A percentile compares a stretch with the other conserved stretches of the same genome.
Evolutionary conservation across 35 echinoderm and acorn worm genomes (phyloP).

Genomic region (Ophiothrix spiculata): DNA sequence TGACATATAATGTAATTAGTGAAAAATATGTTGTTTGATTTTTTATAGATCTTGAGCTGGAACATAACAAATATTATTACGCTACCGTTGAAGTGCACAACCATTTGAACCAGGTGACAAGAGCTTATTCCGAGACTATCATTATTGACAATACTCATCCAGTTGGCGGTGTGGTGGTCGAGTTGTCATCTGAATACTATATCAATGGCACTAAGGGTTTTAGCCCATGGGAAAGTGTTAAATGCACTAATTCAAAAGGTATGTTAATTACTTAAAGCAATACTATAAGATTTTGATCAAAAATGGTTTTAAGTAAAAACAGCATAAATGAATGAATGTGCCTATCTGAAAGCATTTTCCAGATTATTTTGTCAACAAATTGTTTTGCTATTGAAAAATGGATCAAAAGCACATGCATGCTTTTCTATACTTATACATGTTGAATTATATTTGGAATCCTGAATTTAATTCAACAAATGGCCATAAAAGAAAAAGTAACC

Average conservation of each 20-base stretch:
- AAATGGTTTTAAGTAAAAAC: too few species aligned
- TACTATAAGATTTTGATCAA: too few species aligned
- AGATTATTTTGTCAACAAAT: too few species aligned
- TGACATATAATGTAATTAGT: background rate
- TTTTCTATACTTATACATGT: too few species aligned
- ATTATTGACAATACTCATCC: slow-evolving; percentile 40
- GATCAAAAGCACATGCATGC: too few species aligned
- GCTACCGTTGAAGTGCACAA: slow-evolving; percentile 32
- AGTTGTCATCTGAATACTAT: slow-evolving; percentile 20
- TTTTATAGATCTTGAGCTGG: background rate
- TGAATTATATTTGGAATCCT: too few species aligned
- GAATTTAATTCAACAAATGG: too few species aligned
- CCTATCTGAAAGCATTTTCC: too few species aligned
- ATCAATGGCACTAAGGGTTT: background rate
- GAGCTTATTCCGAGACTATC: slow-evolving; percentile 30
- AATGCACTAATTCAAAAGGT: background rate
- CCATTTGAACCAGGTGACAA: slow-evolving; percentile 4
- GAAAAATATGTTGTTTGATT: background rate
- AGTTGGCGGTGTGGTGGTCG: slow-evolving; percentile 27
- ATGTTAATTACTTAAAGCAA: too few species aligned
- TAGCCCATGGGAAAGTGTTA: background rate
- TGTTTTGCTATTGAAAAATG: too few species aligned
- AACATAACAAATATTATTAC: slow-evolving; percentile 24
- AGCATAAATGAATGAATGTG: too few species aligned
- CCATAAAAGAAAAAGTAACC: too few species aligned